phyloP scores from a whole-genome alignment of 2,113 vertebrate genomes.

The Murina feae region DNA sequence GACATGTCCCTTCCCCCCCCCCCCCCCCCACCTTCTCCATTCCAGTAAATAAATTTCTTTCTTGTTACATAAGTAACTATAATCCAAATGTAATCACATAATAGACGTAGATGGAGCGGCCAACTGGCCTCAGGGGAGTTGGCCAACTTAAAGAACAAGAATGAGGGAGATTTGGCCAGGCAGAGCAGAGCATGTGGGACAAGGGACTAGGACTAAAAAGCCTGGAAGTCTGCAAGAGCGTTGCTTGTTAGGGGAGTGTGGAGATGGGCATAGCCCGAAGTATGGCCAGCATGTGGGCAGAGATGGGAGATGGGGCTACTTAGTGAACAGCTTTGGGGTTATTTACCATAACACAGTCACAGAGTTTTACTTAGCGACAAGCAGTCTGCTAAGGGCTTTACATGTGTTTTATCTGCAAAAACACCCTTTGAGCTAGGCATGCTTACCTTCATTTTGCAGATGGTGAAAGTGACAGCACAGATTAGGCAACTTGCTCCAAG shows the following conservation, averaged over 20 bases:
- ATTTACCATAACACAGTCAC: not conserved
- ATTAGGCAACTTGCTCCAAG: not conserved
- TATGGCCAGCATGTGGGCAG: not conserved
- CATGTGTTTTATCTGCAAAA: not conserved
- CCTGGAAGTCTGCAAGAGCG: not conserved
- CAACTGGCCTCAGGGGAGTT: not conserved
- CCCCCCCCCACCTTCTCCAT: not conserved
- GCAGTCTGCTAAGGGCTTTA: not conserved
- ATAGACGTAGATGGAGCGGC: constrained; percentile 23
- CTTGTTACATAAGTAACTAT: constrained; percentile 47
- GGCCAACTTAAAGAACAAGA: constrained; percentile 22
- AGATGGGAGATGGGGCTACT: not conserved
- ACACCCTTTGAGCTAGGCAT: not conserved
- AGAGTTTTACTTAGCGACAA: not conserved
- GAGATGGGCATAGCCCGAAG: not conserved
- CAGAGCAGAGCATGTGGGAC: not conserved
- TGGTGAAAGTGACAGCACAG: not conserved
- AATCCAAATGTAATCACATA: constrained; percentile 50
- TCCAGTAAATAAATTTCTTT: constrained; percentile 53
- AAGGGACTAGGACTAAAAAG: not conserved
- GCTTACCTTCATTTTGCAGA: not conserved
- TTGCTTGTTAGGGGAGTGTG: not conserved
- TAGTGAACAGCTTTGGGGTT: not conserved
- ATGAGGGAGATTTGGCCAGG: not conserved
- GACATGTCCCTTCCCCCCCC: accelerated